Conservation (phyloP, 2,797 vertebrate species). For the Myotis findleyi region DNA sequence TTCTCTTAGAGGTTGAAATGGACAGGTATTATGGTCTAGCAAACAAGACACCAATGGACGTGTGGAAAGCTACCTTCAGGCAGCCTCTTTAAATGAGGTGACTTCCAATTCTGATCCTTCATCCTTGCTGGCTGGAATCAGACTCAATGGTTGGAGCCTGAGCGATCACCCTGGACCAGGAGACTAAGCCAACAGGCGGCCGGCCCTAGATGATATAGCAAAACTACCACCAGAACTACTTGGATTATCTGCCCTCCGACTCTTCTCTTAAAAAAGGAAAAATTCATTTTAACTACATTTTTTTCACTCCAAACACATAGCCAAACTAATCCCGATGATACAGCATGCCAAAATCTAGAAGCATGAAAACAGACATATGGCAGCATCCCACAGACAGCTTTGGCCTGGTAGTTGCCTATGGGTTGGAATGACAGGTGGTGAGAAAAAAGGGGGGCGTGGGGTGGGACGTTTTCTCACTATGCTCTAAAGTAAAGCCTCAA, state of each 20-base stretch:
- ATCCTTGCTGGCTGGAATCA: background rate
- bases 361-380: conserved; percentile 1
- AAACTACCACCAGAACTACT: background rate
- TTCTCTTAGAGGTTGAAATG: background rate
- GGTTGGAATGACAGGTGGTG: background rate
- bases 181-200: background rate
- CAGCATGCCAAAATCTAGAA: background rate
- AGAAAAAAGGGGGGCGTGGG: background rate
- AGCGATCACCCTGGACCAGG: background rate
- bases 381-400: background rate
- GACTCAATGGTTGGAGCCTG: background rate
- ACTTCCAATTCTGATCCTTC: background rate
- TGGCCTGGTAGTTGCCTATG: background rate
- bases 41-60: background rate
- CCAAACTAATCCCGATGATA: background rate
- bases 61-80: background rate
- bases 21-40: background rate
- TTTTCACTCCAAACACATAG: background rate
- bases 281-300: conserved; percentile 4
- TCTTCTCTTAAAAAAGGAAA: conserved; percentile 23
- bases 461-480: background rate
- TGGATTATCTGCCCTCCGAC: background rate
- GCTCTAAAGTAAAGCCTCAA: conserved; percentile 28
- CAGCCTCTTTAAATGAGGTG: background rate
- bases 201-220: background rate